Evolutionary conservation across 2,888 invertebrate genomes (phyloP), one percentile per base, ranked within the genome.

Genomic region (Microplitis deprimator): DNA sequence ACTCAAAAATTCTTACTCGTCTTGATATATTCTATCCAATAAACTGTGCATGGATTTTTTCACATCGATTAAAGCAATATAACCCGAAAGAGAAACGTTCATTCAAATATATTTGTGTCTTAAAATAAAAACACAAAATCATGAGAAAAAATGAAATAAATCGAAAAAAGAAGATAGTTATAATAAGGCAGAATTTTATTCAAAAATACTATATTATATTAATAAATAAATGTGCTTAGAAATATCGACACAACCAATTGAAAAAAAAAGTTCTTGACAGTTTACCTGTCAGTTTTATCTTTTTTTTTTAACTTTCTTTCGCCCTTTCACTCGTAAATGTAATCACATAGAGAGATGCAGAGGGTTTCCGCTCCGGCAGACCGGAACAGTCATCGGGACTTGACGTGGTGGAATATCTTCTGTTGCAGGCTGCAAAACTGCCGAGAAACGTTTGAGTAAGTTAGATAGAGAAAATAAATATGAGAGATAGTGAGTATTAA

Each of bases 271-370:
- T 60, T 29, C 60, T 59, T 59, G 29, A 70, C 20, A 71, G 10
- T 65, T 61, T 76, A 76, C 76, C 76, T 71, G 76, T 59, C 75
- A 39, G 29, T 29, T 59, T 62, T 62, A 16, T n/a, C n/a, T 20
- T 20, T 20, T 6, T 62, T 62, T 62, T 41, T 38, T 71, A 38
- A n/a, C 29, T 71, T 39, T 74, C 8, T 40, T 38, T 68, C 29
- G 75, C 75, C 75, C 77, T 62, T 75, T 75, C 61, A 39, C 77
- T 77, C 77, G 67, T 77, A 75, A 75, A 77, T 77, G 75, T 72
- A 71, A 71, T 68, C 67, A 38, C 40, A 60, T 13, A 72, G 20
- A 39, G 29, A 68, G 65, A 70, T 20, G 61, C 61, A 72, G 50
- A 20, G 16, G 20, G 39, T 64, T 76, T 76, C 72, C 67, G 40